Base-by-base conservation (phyloP, 2,888 invertebrate genomes). In the Rhimphoctona megacephalus region DNA sequence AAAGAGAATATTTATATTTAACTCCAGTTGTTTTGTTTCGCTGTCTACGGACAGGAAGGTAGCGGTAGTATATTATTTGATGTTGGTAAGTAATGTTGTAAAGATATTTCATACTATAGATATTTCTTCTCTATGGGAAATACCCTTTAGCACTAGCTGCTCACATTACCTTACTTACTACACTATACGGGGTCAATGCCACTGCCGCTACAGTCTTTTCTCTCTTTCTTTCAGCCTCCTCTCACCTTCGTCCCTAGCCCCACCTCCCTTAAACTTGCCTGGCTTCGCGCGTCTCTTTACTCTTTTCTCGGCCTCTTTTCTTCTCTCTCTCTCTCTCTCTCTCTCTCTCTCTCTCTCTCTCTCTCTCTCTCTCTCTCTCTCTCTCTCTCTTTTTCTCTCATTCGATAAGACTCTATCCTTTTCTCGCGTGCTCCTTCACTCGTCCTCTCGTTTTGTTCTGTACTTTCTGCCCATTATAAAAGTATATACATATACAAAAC, bases 111-210 rank as follows among this genome's bases (percentile, higher is more conserved):
- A 46, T 22, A 54, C 36, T 69, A 70, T 54, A 46, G 70, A 69
- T 85, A 83, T 85, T 69, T 83, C 17, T 61, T 61, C 84, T 80
- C 88, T 84, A 88, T 89, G 87, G 83, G 87, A 88, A 82, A 86
- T 84, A 87, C 89, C 88, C 88, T 88, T 89, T 88, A 86, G 90
- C 90, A 91, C 91, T 92, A 92, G 92, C 92, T 93, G 91, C 92
- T 93, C 93, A 90, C 93, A 93, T 92, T 93, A 93, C 92, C 91
- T 92, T 92, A 93, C 92, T 92, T 92, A 92, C 86, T 81, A 81
- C 86, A 74, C 92, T 92, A 92, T 93, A 93, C 92, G 93, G 91
- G 93, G 93, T 93, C 93, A 93, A 93, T 93, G 93, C 93, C 93
- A 93, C 90, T 90, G 92, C 91, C 91, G 91, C 91, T 90, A 91